These are phyloP conservation scores for Ptychoptera contaminata DNA, from an alignment of 2,888 invertebrate species.

Conservation along the genomic window DNA sequence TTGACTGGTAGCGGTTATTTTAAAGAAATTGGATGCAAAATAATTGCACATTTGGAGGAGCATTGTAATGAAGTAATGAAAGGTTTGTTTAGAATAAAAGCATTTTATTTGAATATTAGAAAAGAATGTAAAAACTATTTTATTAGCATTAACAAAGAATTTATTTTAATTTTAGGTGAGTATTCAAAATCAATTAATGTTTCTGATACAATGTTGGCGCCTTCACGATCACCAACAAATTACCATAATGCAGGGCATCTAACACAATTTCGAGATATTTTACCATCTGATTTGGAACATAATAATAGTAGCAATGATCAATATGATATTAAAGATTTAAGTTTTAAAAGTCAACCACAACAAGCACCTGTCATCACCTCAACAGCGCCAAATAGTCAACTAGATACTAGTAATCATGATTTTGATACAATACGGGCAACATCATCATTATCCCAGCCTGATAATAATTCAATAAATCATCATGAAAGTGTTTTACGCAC, in stretches of 20 bases:
- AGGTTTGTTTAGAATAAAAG: conserved; percentile 28
- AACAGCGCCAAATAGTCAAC: conserved; percentile 24
- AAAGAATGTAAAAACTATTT: background rate
- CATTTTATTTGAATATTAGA: no score
- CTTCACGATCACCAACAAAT: conserved; percentile 34
- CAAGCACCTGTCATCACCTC: conserved; percentile 30
- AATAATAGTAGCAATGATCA: conserved; percentile 24
- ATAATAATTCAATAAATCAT: conserved; percentile 9
- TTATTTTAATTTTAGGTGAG: conserved; percentile 18
- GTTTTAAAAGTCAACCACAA: conserved; percentile 28
- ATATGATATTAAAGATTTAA: conserved; percentile 30
- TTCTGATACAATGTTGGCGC: conserved; percentile 40
- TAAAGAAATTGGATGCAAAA: conserved; percentile 67
- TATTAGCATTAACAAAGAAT: background rate
- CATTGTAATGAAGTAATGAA: conserved; percentile 53
- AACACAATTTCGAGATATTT: conserved; percentile 31
- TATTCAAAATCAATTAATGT: conserved; percentile 27
- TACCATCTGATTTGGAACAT: conserved; percentile 28
- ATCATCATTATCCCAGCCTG: conserved; percentile 9
- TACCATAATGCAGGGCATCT: conserved; percentile 27
- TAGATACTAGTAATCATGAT: conserved; percentile 29
- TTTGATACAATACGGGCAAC: conserved; percentile 24
- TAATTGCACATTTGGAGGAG: conserved; percentile 68
- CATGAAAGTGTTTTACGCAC: conserved; percentile 11
- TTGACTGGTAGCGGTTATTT: conserved; percentile 71